Percentiles rank a stretch among this genome's conserved stretches.
Evolutionary conservation across 2,113 vertebrate species (phyloP).

Genomic region (Spilogale gracilis): DNA sequence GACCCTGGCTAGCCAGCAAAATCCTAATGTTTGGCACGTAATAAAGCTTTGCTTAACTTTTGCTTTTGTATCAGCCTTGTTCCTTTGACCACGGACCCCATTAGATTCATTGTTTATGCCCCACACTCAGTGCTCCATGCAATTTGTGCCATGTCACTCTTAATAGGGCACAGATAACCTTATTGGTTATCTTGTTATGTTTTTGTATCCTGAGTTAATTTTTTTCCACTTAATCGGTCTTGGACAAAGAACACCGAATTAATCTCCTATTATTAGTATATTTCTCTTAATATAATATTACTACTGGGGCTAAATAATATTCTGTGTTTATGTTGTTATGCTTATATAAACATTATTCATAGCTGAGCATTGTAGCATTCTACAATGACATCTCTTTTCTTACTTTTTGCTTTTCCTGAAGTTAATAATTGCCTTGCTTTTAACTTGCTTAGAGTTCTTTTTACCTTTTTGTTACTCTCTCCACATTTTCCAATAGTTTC

Average conservation of each 20-base stretch:
- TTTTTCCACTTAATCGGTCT: constrained; percentile 32
- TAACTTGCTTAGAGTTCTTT: constrained; percentile 41
- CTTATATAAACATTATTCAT: background rate
- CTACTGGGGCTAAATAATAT: background rate
- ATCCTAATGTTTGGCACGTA: no score
- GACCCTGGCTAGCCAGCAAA: no score
- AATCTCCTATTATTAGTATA: background rate
- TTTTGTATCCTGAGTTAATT: constrained; percentile 27
- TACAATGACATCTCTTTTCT: background rate
- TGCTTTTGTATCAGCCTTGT: no score
- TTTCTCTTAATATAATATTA: background rate
- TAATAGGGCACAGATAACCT: background rate
- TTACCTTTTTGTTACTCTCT: background rate
- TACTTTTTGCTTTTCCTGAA: background rate
- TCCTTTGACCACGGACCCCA: no score
- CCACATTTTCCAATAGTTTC: background rate
- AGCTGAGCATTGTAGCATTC: background rate
- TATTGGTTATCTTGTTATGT: background rate
- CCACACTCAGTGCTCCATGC: no score
- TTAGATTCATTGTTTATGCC: no score
- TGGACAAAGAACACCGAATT: background rate
- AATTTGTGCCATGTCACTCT: no score
- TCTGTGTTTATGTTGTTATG: background rate
- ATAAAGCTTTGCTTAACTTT: no score
- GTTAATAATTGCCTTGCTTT: constrained; percentile 57